These are phyloP conservation scores for Ophioninae sp. DNA, from an alignment of 2,888 invertebrate species.

Conservation along the genomic window DNA sequence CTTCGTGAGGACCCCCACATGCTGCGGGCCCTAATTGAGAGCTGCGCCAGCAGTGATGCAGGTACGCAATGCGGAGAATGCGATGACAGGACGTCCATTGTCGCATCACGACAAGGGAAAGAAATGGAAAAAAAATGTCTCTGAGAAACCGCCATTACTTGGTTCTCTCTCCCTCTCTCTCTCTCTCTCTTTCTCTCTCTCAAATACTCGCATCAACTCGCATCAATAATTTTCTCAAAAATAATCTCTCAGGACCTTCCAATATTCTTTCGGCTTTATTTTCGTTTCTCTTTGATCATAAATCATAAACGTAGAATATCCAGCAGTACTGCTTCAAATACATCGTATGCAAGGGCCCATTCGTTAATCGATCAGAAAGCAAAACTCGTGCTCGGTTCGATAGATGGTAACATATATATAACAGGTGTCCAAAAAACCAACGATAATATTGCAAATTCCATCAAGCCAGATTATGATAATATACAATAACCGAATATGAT, in stretches of 20 bases:
- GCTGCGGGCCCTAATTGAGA: conserved; percentile 70
- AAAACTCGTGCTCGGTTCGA: conserved; percentile 64
- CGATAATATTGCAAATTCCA: too few species aligned
- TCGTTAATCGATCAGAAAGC: conserved; percentile 33
- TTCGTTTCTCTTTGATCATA: conserved; percentile 36
- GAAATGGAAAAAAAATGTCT: conserved; percentile 41
- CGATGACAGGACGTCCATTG: conserved; percentile 75
- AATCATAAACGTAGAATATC: conserved; percentile 6
- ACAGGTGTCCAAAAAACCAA: too few species aligned
- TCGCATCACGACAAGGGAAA: conserved; percentile 61
- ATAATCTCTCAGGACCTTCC: background rate
- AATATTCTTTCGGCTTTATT: conserved; percentile 2
- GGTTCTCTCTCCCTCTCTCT: background rate
- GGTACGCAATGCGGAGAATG: conserved; percentile 59
- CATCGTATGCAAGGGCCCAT: conserved; percentile 72
- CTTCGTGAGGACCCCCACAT: conserved; percentile 18
- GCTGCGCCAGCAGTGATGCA: conserved; percentile 71
- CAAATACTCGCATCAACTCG: background rate
- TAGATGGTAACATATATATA: conserved; percentile 70
- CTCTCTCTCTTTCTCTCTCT: too few species aligned
- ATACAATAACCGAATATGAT: too few species aligned
- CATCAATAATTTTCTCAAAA: background rate
- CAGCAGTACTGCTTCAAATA: conserved; percentile 67
- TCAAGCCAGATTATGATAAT: too few species aligned
- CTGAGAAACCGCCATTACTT: conserved; percentile 37